Base-by-base conservation (phyloP, 2,113 vertebrate genomes). In the Chaenogobius annularis region DNA sequence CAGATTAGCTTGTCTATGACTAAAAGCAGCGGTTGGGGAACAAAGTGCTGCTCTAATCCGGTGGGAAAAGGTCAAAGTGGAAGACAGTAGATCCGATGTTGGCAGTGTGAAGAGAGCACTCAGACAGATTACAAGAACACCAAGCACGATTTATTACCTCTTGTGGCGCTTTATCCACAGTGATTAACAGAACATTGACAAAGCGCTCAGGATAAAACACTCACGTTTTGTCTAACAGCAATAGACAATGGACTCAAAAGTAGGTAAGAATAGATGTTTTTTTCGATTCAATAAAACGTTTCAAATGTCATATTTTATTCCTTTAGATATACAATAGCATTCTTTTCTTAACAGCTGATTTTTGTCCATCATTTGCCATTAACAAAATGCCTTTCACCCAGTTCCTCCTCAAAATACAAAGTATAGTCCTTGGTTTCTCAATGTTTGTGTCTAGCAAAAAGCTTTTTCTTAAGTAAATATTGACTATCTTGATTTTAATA, bases 111-210 rank as follows among this genome's bases (percentile, higher is more conserved):
- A 69, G 43, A 68, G 75, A 20, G 74, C 77, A 81, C 84, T 87
- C 67, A 31, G 17, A 23, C 66, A 76, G 76, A 87, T 88, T 79
- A 79, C 82, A 81, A 75, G 55, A 76, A 79, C 66, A 66, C 63
- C 64, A 56, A 10, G 13, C 55, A 65, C 7, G 74, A 84, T 81
- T 82, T 82, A 84, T 66, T 70, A 73, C 74, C 61, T 75, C 73
- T 81, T 59, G 55, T 62, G n/a, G 62, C 54, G 70, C 31, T 80
- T 72, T 54, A 55, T 66, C 66, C 66, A 56, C 63, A 68, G 73
- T 81, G 73, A 87, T 82, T 73, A 78, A 84, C 72, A 66, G 37
- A 78, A 70, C 48, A 46, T 63, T 61, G 68, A 65, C 65, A 59
- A 46, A 40, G 17, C 5, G 15, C 23, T 65, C 56, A 63, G 19